Conservation (phyloP, 2,888 invertebrate species). For the Cryptus viduatorius region DNA sequence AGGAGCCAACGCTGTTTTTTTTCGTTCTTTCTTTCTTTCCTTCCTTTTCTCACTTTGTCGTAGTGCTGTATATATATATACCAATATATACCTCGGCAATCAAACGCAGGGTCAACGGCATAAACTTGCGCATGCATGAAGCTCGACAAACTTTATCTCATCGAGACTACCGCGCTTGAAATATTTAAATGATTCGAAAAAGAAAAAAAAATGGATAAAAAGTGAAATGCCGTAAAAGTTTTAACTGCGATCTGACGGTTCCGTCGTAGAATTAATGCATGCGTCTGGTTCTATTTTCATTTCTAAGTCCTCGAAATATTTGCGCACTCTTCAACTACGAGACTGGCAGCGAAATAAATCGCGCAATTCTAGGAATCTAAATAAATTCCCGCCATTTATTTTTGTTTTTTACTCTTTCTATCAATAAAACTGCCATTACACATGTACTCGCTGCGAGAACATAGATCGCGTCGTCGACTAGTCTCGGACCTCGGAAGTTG, state of each 20-base stretch:
- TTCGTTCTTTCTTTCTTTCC: neutral
- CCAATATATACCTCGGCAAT: slow-evolving; percentile 11
- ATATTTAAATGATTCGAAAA: neutral
- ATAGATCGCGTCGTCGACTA: neutral
- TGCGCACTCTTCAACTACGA: neutral
- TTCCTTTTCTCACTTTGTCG: neutral
- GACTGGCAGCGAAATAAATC: neutral
- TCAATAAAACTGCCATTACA: no score
- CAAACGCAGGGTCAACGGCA: slow-evolving; percentile 29
- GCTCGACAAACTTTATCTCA: neutral
- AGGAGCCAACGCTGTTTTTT: slow-evolving; percentile 16
- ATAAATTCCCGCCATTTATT: no score
- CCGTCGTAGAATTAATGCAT: slow-evolving; percentile 11
- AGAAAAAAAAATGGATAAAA: slow-evolving; percentile 4
- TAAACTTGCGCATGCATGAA: slow-evolving; percentile 15
- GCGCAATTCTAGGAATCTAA: no score
- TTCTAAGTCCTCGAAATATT: neutral
- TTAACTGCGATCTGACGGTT: neutral
- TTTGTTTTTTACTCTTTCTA: no score
- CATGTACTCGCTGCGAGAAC: no score
- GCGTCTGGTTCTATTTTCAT: slow-evolving; percentile 10
- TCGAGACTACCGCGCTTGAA: neutral
- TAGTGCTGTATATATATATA: neutral
- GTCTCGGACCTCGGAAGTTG: neutral
- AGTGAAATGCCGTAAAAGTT: neutral